Evolutionary conservation across 2,113 vertebrate species (phyloP).

Genomic region (Chroicocephalus ridibundus): DNA sequence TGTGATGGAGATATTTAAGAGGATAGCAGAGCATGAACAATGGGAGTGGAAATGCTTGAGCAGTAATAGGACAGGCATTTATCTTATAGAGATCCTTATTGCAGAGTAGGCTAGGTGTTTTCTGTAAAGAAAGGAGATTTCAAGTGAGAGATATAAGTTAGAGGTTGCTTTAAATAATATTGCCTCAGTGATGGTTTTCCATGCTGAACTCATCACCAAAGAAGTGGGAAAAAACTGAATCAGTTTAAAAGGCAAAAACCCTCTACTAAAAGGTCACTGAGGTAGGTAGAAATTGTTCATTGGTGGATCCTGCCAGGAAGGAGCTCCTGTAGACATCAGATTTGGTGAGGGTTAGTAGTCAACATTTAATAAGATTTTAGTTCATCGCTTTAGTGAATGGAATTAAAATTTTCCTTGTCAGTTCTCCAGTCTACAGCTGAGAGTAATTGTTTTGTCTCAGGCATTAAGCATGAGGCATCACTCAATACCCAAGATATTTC

Average conservation of each 20-base stretch:
- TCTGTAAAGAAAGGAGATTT: background rate
- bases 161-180: background rate
- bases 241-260: background rate
- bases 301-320: background rate
- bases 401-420: background rate
- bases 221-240: background rate
- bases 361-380: background rate
- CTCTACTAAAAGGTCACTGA: background rate
- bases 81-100: background rate
- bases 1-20: background rate
- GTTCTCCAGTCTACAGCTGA: background rate
- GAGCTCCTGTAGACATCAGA: background rate
- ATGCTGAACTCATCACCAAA: background rate
- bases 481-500: background rate
- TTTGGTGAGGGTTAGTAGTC: background rate
- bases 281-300: background rate
- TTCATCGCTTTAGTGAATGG: background rate
- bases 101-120: background rate
- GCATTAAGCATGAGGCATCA: background rate
- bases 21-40: background rate
- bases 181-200: background rate
- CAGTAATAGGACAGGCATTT: background rate
- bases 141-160: background rate
- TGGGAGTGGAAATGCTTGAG: background rate
- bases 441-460: background rate